Evolutionary conservation across 2,888 invertebrate species (phyloP).

Genomic region (Stenodema calcarata): DNA sequence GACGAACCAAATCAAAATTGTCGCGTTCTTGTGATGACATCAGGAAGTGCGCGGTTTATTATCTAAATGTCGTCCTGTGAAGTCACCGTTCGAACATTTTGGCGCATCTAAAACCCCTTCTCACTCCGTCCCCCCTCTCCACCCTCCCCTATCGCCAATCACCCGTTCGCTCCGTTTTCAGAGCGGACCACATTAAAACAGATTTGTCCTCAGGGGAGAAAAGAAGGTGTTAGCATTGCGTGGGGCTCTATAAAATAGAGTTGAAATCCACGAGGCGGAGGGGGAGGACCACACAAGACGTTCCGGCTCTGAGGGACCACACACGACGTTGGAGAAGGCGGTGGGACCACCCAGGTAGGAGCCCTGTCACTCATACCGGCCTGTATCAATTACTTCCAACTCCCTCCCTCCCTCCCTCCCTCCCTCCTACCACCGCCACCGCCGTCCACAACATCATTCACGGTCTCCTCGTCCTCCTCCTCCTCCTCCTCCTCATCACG

Average conservation of each 20-base stretch:
- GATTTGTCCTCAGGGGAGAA: constrained; percentile 32
- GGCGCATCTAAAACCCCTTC: too few species aligned
- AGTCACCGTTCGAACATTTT: too few species aligned
- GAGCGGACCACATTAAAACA: constrained; percentile 33
- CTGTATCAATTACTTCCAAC: constrained; percentile 42
- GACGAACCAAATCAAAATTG: too few species aligned
- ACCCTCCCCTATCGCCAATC: too few species aligned
- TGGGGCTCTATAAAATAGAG: constrained; percentile 54
- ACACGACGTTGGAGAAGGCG: constrained; percentile 45
- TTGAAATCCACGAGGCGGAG: constrained; percentile 42
- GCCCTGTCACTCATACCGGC: constrained; percentile 46
- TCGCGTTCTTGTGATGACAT: too few species aligned
- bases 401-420: neutral
- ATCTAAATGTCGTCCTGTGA: too few species aligned
- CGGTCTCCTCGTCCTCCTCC: neutral
- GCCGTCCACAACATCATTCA: neutral
- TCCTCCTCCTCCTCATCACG: neutral
- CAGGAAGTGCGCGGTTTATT: too few species aligned
- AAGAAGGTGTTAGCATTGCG: constrained; percentile 47
- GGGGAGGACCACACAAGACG: constrained; percentile 48
- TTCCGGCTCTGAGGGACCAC: constrained; percentile 38
- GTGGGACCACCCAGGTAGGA: constrained; percentile 41
- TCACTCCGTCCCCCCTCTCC: too few species aligned
- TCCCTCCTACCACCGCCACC: neutral
- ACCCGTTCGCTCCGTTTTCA: too few species aligned